Conservation (phyloP, 1,140 invertebrate species). For the Cherax quadricarinatus region DNA sequence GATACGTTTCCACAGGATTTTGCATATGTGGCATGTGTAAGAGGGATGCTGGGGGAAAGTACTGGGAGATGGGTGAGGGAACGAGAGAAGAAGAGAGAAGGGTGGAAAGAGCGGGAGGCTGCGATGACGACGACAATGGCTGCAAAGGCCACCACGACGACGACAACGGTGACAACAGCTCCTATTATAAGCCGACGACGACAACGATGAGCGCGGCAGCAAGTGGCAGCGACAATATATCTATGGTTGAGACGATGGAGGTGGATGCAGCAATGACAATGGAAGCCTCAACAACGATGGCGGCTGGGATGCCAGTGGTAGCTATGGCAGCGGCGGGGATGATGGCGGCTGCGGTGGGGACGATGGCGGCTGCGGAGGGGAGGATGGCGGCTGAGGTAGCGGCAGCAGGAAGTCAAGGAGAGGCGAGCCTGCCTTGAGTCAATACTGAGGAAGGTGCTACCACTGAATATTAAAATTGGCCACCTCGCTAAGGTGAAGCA, state of each 20-base stretch:
- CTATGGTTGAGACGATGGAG: no score
- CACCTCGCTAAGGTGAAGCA: slow-evolving; percentile 2
- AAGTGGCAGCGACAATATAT: no score
- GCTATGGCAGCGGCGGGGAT: background rate
- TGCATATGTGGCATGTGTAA: background rate
- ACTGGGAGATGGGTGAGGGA: background rate
- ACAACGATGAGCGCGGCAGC: no score
- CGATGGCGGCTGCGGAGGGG: no score
- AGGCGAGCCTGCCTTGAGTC: background rate
- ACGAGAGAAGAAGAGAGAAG: background rate
- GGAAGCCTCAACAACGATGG: background rate
- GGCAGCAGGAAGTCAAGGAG: background rate
- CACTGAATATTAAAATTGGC: slow-evolving; percentile 41
- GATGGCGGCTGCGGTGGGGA: no score
- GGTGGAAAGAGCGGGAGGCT: background rate
- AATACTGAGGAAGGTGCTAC: slow-evolving; percentile 14
- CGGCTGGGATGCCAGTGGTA: background rate
- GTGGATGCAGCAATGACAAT: no score
- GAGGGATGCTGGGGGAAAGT: background rate
- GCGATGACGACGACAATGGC: no score
- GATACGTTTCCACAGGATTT: background rate
- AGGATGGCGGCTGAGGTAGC: no score
- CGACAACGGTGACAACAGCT: no score
- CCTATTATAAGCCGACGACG: no score
- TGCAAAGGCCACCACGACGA: no score